Evolutionary conservation across 2,113 vertebrate species (phyloP).

Genomic region (Elephas maximus): DNA sequence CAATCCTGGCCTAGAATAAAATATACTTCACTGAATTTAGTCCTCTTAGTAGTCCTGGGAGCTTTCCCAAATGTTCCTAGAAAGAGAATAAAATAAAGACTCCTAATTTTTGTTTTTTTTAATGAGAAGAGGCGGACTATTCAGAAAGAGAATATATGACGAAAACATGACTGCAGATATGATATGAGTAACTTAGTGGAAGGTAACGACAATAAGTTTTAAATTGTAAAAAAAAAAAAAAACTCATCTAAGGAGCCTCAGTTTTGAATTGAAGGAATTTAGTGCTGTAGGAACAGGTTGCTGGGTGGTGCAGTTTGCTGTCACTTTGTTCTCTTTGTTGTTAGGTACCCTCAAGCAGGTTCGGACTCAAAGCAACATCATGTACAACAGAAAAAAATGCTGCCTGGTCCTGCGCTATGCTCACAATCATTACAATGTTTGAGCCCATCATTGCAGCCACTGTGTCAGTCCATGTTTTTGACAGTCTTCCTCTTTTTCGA

Average conservation of each 20-base stretch:
- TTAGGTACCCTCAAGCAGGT: not conserved
- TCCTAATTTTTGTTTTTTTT: too few relatives aligned
- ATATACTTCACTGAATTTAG: not conserved
- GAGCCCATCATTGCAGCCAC: not conserved
- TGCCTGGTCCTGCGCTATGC: not conserved
- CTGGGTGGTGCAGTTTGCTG: too few relatives aligned
- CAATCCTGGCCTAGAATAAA: not conserved
- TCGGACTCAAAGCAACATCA: not conserved
- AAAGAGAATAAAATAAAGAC: not conserved
- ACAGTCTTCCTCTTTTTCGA: not conserved
- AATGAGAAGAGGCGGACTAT: not conserved
- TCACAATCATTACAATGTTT: not conserved
- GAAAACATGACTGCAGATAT: not conserved
- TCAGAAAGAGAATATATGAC: slow-evolving; percentile 5
- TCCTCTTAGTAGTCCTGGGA: not conserved
- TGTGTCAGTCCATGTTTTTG: not conserved
- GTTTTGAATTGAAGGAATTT: slow-evolving; percentile 35
- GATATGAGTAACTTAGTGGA: not conserved
- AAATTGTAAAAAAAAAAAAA: not conserved
- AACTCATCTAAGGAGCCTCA: not conserved
- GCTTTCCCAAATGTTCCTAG: not conserved
- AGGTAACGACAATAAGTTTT: not conserved
- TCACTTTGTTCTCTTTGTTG: not conserved
- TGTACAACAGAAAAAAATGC: not conserved
- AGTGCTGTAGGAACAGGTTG: not conserved